These are phyloP conservation scores for Scomberomorus guttatus DNA, from an alignment of 2,797 vertebrate species.

Conservation along the genomic window DNA sequence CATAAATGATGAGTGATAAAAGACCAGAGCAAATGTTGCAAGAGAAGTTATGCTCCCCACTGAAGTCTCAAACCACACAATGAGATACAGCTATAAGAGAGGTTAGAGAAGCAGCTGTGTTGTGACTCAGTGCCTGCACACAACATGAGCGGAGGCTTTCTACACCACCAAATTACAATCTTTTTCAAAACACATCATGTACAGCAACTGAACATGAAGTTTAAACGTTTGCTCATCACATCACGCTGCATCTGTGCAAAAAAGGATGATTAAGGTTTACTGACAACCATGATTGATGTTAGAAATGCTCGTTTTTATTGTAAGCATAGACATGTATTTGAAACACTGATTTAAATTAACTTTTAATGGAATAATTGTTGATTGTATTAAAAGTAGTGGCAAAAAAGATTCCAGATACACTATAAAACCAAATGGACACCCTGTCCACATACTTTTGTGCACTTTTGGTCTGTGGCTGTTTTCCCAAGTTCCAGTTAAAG, in stretches of 20 bases:
- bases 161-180: no score
- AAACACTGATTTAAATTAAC: neutral
- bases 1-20: no score
- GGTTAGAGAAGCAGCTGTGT: neutral
- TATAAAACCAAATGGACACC: neutral
- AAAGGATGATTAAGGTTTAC: neutral
- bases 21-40: no score
- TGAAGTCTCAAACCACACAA: neutral
- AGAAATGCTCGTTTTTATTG: neutral
- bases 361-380: neutral
- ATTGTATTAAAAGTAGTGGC: neutral
- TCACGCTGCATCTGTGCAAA: neutral
- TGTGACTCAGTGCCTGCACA: no score
- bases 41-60: neutral
- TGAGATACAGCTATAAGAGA: neutral
- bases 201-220: neutral
- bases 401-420: neutral
- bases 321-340: neutral
- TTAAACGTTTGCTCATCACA: neutral
- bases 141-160: neutral
- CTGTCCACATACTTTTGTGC: neutral
- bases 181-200: neutral
- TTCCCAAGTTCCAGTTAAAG: neutral
- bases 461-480: no score
- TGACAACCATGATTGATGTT: neutral